Conservation (phyloP, 2,888 invertebrate species). For the Synergus umbraculus region DNA sequence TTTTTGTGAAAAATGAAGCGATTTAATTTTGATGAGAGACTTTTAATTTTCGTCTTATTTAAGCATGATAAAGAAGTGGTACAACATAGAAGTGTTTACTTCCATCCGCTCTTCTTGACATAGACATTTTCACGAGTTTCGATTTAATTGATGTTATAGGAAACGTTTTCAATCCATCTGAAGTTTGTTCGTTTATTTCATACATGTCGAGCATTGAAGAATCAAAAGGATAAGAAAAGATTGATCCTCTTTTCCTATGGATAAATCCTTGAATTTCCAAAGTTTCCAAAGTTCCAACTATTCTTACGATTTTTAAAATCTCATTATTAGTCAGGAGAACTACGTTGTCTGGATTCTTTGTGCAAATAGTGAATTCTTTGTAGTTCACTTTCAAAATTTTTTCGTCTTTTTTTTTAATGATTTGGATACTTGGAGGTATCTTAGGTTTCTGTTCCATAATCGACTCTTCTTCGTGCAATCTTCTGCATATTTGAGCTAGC, state of each 20-base stretch:
- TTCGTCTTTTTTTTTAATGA: neutral
- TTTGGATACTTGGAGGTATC: neutral
- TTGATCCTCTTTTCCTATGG: too few species aligned
- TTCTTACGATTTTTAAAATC: neutral
- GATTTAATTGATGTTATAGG: neutral
- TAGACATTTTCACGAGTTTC: neutral
- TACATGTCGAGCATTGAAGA: neutral
- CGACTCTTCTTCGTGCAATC: conserved; percentile 43
- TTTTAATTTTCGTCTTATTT: neutral
- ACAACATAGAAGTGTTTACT: neutral
- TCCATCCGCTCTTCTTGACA: neutral
- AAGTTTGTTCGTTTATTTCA: neutral
- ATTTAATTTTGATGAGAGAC: too few species aligned
- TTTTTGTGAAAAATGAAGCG: too few species aligned
- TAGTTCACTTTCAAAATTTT: conserved; percentile 29
- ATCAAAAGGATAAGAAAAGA: neutral
- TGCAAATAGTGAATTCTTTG: conserved; percentile 5
- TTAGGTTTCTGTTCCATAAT: neutral
- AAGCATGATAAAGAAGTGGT: neutral
- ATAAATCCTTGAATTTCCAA: neutral
- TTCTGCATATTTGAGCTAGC: conserved; percentile 53
- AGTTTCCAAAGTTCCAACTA: neutral
- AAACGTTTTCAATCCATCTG: neutral
- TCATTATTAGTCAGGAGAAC: neutral
- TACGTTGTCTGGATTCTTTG: neutral